Base-by-base conservation (phyloP, 2,113 vertebrate genomes). In the Ctenomys sociabilis region DNA sequence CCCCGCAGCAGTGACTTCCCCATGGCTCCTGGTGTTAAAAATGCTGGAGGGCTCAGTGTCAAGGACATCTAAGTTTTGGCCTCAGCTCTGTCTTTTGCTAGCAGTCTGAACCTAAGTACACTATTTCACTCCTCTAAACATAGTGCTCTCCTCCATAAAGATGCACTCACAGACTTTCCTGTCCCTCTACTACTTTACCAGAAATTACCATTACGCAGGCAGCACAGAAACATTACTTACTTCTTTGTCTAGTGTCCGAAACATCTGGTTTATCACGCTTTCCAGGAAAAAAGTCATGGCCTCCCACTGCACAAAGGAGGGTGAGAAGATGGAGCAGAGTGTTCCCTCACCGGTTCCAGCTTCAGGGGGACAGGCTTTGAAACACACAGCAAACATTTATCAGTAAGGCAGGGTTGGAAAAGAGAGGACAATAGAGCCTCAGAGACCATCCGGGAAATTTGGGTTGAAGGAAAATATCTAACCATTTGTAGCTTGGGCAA, bases 221-320 rank as follows among this genome's bases (percentile, higher is more conserved):
- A 85, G 35, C n/a, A 94, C 5, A 6, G 70, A 85, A 94, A 86
- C 1, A 57, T 95, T 93, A 98, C 98, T 40, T 99, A 99, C 99
- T 96, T 99, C 99, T 96, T 99, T 99, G n/a, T 99, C 99, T 94
- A 99, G 88, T 66, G 97, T 98, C 98, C 99, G 99, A 88, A 99
- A 99, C 95, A 99, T 98, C 97, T 99, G 99, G 93, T 98, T 98
- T 96, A 99, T 98, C 86, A 99, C 97, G 1, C 99, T 99, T 97
- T 99, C 99, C 0, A 99, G 98, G 98, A 99, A 99, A 98, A 99
- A 99, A 0, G 99, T 99, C 99, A 99, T 99, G 66, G 99, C 99
- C 37, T 99, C 99, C 99, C 99, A 99, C 94, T 99, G 99, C 82
- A 99, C 98, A 93, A 98, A 99, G 40, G 99, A 99, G 5, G 99